A percentile compares a stretch with the other conserved stretches of the same genome.
Evolutionary conservation across 1,140 invertebrate genomes (phyloP).

Genomic region (Mizuhopecten yessoensis): DNA sequence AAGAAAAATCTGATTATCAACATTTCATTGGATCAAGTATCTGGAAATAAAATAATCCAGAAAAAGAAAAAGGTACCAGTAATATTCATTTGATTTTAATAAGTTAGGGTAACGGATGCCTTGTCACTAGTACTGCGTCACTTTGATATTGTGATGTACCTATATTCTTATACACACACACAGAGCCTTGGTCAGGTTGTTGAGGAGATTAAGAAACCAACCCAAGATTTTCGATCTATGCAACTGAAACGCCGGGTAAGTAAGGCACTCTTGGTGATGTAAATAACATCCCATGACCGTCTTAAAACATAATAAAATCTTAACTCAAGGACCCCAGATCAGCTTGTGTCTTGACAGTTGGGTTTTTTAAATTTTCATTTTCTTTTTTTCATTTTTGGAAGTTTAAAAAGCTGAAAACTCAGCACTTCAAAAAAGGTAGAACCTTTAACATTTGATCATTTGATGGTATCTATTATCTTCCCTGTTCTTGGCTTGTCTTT

Average conservation of each 20-base stretch:
- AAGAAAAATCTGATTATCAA: too few relatives aligned
- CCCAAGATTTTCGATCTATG: constrained; percentile 30
- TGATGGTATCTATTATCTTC: background rate
- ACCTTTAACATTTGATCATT: background rate
- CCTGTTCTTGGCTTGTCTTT: background rate
- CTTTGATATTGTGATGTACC: constrained; percentile 38
- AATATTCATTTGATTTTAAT: too few relatives aligned
- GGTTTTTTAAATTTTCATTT: background rate
- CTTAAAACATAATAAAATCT: constrained; percentile 28
- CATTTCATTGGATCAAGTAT: too few relatives aligned
- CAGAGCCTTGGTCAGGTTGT: constrained; percentile 27
- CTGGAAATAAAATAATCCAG: too few relatives aligned
- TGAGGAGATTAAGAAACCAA: constrained; percentile 28
- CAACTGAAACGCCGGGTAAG: constrained; percentile 31
- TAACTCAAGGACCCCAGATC: background rate
- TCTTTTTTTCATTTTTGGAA: background rate
- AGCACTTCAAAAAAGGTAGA: too few relatives aligned
- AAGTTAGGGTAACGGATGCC: background rate
- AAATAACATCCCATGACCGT: constrained; percentile 24
- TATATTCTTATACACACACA: constrained; percentile 35
- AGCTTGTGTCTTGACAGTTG: constrained; percentile 32
- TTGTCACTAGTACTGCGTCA: background rate
- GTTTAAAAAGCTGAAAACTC: background rate
- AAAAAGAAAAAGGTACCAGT: too few relatives aligned
- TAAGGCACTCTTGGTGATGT: background rate